These are phyloP conservation scores for Phoebastria nigripes DNA, from an alignment of 2,797 vertebrate genomes.

Conservation along the genomic window DNA sequence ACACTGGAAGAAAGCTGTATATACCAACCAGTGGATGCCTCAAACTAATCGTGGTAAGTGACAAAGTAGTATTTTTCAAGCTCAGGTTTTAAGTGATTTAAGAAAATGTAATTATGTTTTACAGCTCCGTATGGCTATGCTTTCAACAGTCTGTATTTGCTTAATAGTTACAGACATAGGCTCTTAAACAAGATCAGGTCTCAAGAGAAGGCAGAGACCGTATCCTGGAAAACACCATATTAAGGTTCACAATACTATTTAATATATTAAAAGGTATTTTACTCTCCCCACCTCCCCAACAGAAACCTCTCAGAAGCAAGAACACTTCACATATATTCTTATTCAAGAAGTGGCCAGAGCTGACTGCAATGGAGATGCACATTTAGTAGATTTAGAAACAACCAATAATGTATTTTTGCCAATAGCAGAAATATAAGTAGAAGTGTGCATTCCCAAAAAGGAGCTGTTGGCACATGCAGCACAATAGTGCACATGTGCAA, in stretches of 20 bases:
- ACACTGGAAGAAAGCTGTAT: background rate
- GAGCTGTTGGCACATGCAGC: background rate
- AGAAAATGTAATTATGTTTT: background rate
- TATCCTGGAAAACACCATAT: background rate
- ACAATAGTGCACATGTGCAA: background rate
- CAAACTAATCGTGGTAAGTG: background rate
- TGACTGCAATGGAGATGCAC: background rate
- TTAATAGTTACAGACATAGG: background rate
- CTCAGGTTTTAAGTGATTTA: background rate
- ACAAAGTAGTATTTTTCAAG: background rate
- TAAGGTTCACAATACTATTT: background rate
- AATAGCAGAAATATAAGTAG: background rate
- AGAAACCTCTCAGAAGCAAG: background rate
- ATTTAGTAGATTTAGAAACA: background rate
- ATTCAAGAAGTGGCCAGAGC: background rate
- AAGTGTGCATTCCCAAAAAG: background rate
- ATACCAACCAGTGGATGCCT: background rate
- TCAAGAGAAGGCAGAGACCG: background rate
- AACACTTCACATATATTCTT: background rate
- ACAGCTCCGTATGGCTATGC: background rate
- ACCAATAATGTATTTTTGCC: background rate
- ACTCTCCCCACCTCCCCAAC: accelerated
- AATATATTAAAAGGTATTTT: background rate
- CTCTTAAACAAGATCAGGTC: background rate
- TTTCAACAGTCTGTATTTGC: background rate